A percentile compares a stretch with the other conserved stretches of the same genome.
phyloP scores from a whole-genome alignment of 1,140 invertebrate genomes.

The Conus ventricosus region DNA sequence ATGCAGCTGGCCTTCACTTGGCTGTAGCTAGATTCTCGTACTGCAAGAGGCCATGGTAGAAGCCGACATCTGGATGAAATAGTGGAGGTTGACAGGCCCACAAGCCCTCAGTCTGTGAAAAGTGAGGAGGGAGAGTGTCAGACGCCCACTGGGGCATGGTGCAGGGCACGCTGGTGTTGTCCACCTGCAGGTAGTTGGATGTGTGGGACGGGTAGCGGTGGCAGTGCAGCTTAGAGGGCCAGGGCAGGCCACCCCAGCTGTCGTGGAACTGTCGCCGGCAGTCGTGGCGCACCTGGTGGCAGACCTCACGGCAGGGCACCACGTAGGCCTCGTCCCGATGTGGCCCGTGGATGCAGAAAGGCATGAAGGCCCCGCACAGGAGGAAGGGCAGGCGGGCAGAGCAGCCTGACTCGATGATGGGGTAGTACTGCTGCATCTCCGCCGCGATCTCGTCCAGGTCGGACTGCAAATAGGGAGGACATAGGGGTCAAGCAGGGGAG shows the following conservation, averaged over 20 bases:
- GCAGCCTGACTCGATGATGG: slow-evolving; percentile 42
- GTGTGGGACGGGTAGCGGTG: slow-evolving; percentile 47
- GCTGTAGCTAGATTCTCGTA: no score
- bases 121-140: not conserved
- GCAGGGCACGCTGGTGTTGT: slow-evolving; percentile 38
- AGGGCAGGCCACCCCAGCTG: slow-evolving; percentile 43
- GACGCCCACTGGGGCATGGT: slow-evolving; percentile 40
- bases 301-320: slow-evolving; percentile 50
- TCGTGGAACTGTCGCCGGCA: slow-evolving; percentile 39
- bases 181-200: slow-evolving; percentile 14
- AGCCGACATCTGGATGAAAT: no score
- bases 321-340: slow-evolving; percentile 41
- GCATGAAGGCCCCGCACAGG: slow-evolving; percentile 53
- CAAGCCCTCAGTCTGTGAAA: no score
- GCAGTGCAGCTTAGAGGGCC: slow-evolving; percentile 55
- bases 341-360: slow-evolving; percentile 43
- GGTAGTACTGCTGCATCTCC: slow-evolving; percentile 46
- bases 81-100: no score
- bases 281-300: slow-evolving; percentile 44
- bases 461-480: slow-evolving; percentile 1
- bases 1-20: no score
- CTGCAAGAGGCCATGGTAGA: no score
- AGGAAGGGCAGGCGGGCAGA: slow-evolving; percentile 45
- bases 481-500: not conserved
- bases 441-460: slow-evolving; percentile 40